phyloP scores from a whole-genome alignment of 2,113 vertebrate species.

The Petromus typicus region DNA sequence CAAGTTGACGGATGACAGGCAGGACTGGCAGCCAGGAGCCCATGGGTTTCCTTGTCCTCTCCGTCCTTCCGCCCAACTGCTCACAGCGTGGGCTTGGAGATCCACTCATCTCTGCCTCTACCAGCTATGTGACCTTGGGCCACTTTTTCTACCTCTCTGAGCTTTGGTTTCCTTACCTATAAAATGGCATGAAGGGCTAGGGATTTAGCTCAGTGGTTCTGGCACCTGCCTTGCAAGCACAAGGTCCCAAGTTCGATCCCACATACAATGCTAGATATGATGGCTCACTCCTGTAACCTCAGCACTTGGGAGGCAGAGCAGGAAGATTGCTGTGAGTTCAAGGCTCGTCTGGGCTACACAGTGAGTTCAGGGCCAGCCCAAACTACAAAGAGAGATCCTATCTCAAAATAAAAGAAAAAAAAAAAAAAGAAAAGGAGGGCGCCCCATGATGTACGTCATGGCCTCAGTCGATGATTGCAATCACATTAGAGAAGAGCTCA shows the following conservation, averaged over 20 bases:
- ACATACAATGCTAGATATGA: too few relatives aligned
- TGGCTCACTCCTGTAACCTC: too few relatives aligned
- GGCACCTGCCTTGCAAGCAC: too few relatives aligned
- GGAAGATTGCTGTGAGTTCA: background rate
- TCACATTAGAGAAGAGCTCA: background rate
- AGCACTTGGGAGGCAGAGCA: too few relatives aligned
- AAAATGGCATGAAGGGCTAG: background rate
- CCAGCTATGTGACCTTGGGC: background rate
- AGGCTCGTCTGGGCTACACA: too few relatives aligned
- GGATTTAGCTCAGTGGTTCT: too few relatives aligned
- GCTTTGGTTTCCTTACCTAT: background rate
- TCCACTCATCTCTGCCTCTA: background rate
- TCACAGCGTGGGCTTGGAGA: background rate
- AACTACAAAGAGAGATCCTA: too few relatives aligned
- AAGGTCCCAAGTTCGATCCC: too few relatives aligned
- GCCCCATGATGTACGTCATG: rapidly evolving
- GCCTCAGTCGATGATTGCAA: background rate
- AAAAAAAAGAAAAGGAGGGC: background rate
- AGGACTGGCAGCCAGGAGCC: background rate
- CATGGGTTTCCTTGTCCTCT: background rate
- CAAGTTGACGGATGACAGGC: rapidly evolving
- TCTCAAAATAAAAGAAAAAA: background rate
- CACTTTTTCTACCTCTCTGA: background rate
- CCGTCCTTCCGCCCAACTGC: background rate
- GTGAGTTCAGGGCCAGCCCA: too few relatives aligned